These are phyloP conservation scores for Gastrophryne carolinensis DNA, from an alignment of 2,797 vertebrate genomes.

Conservation along the genomic window DNA sequence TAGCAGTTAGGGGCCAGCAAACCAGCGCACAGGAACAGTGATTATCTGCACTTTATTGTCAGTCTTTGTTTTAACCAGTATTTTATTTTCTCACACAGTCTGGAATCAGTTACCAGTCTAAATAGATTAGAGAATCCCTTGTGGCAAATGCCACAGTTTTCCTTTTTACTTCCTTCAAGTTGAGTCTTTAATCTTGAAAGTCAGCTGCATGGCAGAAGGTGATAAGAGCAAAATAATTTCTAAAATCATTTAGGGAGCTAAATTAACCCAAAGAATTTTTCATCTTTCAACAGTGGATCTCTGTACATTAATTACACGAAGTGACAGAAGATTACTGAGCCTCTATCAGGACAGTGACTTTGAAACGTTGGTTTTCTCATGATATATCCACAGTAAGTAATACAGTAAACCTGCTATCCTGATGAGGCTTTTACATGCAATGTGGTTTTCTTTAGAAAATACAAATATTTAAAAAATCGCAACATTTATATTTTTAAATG, in stretches of 20 bases:
- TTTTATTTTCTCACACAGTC: conserved; percentile 15
- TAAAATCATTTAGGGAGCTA: conserved; percentile 48
- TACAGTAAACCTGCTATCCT: too few species aligned
- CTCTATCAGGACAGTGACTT: conserved; percentile 36
- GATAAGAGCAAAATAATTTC: conserved; percentile 51
- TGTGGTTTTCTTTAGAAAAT: too few species aligned
- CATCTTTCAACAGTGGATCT: conserved; percentile 14
- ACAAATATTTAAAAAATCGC: too few species aligned
- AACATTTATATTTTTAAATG: too few species aligned
- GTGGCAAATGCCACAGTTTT: conserved; percentile 36
- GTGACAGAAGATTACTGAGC: conserved; percentile 31
- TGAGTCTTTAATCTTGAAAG: conserved; percentile 51
- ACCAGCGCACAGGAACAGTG: not conserved
- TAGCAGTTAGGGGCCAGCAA: not conserved
- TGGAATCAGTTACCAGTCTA: conserved; percentile 35
- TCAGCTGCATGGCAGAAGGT: conserved; percentile 48
- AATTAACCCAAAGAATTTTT: conserved; percentile 37
- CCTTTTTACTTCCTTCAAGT: conserved; percentile 40
- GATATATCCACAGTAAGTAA: too few species aligned
- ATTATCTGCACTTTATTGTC: conserved; percentile 20
- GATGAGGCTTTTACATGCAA: too few species aligned
- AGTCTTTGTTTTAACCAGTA: conserved; percentile 11
- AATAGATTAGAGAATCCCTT: conserved; percentile 49
- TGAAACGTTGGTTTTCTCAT: conserved; percentile 7
- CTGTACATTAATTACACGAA: conserved; percentile 38